Conservation (phyloP, 2,797 vertebrate species). For the Gambelia wislizenii region DNA sequence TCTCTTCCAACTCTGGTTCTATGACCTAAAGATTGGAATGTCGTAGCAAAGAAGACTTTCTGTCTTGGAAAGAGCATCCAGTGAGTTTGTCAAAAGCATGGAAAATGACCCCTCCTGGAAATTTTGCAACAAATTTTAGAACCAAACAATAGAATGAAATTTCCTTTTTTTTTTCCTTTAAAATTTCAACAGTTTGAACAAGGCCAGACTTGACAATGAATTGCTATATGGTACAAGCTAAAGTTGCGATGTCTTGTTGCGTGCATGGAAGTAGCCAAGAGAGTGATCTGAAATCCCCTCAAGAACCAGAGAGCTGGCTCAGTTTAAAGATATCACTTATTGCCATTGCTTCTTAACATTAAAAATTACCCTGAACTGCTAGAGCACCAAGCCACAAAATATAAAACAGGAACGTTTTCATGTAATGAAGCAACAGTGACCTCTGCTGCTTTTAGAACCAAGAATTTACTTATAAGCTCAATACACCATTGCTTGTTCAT, state of each 20-base stretch:
- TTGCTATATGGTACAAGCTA: neutral
- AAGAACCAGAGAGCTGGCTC: neutral
- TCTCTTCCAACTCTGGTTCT: too few relatives aligned
- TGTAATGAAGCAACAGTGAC: slow-evolving; percentile 68
- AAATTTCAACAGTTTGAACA: neutral
- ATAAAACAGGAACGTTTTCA: slow-evolving; percentile 3
- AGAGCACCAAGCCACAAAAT: neutral
- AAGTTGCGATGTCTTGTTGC: neutral
- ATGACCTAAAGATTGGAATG: neutral
- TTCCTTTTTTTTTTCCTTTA: neutral
- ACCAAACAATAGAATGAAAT: neutral
- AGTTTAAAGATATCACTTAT: neutral
- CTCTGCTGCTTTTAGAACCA: slow-evolving; percentile 58
- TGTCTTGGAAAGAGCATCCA: neutral
- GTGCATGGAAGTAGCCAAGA: neutral
- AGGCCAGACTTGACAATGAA: neutral
- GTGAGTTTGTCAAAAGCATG: neutral
- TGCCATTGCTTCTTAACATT: neutral
- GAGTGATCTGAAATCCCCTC: neutral
- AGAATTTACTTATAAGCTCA: neutral
- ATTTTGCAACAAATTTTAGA: neutral
- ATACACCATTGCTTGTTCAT: neutral
- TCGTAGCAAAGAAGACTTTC: neutral
- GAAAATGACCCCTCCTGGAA: neutral
- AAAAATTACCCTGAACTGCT: neutral